Conservation (phyloP, 2,888 invertebrate species). For the Lapara coniferarum region DNA sequence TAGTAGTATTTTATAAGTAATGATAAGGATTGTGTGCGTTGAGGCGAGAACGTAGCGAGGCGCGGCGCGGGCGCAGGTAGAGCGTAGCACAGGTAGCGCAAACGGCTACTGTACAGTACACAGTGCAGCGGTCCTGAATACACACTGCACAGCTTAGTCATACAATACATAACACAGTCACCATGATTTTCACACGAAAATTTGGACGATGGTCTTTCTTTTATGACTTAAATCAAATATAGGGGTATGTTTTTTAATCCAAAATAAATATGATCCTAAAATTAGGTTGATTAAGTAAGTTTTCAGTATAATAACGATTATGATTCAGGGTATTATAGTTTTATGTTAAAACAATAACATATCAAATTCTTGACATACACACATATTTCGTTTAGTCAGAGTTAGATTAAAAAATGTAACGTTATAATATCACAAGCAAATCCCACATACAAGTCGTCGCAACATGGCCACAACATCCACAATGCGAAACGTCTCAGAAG, state of each 20-base stretch:
- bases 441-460: neutral
- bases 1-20: constrained; percentile 68
- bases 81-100: constrained; percentile 81
- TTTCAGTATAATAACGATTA: too few species aligned
- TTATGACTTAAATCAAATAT: neutral
- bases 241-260: too few species aligned
- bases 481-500: constrained; percentile 65
- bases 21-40: constrained; percentile 71
- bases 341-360: too few species aligned
- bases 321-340: too few species aligned
- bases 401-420: too few species aligned
- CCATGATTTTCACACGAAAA: constrained; percentile 38
- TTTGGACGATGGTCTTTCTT: neutral
- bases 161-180: constrained; percentile 52
- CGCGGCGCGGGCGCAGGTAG: constrained; percentile 35
- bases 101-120: constrained; percentile 74
- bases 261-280: too few species aligned
- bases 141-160: constrained; percentile 69
- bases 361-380: too few species aligned
- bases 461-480: constrained; percentile 49
- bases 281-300: too few species aligned
- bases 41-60: constrained; percentile 29
- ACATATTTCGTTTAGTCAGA: too few species aligned
- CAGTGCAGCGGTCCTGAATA: constrained; percentile 70
- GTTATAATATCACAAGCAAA: too few species aligned